These are phyloP conservation scores for Nymphalis c-album DNA, from an alignment of 2,888 invertebrate genomes.

Conservation along the genomic window DNA sequence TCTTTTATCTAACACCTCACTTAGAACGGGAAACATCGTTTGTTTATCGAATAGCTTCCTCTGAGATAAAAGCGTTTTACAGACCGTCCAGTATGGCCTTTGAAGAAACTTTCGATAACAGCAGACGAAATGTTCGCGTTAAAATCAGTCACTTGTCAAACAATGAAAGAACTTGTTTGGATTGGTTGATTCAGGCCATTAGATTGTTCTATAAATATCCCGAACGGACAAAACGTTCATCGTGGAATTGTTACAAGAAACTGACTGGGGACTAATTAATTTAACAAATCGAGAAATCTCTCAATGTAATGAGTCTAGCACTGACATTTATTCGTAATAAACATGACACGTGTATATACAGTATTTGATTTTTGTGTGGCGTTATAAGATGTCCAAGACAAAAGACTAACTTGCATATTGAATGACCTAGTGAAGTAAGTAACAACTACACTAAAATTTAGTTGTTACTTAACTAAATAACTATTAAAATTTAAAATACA, in stretches of 20 bases:
- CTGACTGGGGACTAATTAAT: neutral
- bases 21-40: slow-evolving; percentile 30
- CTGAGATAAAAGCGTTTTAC: slow-evolving; percentile 36
- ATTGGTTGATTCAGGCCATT: neutral
- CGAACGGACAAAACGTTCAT: neutral
- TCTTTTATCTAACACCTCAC: slow-evolving; percentile 28
- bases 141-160: slow-evolving; percentile 18
- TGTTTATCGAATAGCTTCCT: slow-evolving; percentile 36
- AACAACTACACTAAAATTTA: no score
- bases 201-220: slow-evolving; percentile 5
- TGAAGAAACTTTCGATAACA: slow-evolving; percentile 19
- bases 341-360: no score
- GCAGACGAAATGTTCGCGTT: slow-evolving; percentile 13
- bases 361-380: no score
- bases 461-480: no score
- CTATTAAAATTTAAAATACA: no score
- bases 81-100: neutral
- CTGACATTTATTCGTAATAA: no score
- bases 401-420: no score
- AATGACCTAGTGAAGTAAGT: no score
- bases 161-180: slow-evolving; percentile 8
- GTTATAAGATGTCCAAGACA: no score
- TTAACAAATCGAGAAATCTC: neutral
- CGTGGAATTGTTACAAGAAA: neutral
- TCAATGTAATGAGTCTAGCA: no score